These are phyloP conservation scores for Siniperca scherzeri DNA, from an alignment of 2,797 vertebrate species.

Conservation along the genomic window DNA sequence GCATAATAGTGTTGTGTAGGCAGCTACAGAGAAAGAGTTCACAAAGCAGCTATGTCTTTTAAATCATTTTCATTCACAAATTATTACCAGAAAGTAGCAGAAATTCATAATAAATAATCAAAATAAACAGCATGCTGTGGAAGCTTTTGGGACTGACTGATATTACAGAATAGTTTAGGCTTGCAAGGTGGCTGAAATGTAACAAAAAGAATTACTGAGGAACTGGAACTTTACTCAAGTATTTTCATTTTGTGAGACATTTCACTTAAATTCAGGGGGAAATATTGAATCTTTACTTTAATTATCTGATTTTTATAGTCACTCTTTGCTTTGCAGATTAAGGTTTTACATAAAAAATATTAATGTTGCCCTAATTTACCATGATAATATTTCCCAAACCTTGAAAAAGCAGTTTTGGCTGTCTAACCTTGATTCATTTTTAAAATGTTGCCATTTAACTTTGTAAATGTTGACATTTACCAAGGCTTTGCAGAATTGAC, in stretches of 20 bases:
- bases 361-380: neutral
- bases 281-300: neutral
- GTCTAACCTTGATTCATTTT: neutral
- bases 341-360: neutral
- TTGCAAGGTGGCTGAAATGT: neutral
- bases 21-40: slow-evolving; percentile 2
- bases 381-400: neutral
- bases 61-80: slow-evolving; percentile 20
- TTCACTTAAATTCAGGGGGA: neutral
- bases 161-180: neutral
- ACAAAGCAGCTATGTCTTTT: slow-evolving; percentile 2
- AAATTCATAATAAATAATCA: neutral
- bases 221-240: neutral
- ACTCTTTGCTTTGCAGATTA: neutral
- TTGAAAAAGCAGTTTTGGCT: neutral
- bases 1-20: neutral
- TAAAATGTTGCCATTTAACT: neutral
- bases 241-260: neutral
- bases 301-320: neutral
- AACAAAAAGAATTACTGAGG: neutral
- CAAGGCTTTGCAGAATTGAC: slow-evolving; percentile 6
- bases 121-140: neutral
- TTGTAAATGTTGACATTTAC: neutral
- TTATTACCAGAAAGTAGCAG: slow-evolving; percentile 6
- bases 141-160: slow-evolving; percentile 5